A percentile compares a stretch with the other conserved stretches of the same genome.
Evolutionary conservation across 2,797 vertebrate genomes (phyloP).

Genomic region (Macropodus opercularis): DNA sequence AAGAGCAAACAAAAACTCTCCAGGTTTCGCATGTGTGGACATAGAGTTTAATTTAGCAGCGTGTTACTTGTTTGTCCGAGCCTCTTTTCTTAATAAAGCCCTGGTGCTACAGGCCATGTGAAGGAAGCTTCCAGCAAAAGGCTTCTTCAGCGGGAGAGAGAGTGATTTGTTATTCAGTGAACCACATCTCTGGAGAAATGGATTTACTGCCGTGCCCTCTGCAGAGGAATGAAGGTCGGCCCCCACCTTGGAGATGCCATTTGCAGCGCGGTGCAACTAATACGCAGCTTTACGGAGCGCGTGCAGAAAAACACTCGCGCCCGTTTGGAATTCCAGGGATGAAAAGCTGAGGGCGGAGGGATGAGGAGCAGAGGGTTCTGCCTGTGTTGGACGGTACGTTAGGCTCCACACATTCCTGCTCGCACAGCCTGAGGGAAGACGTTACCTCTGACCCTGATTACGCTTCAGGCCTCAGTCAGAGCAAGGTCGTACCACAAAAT

Average conservation of each 20-base stretch:
- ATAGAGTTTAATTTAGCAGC: constrained; percentile 24
- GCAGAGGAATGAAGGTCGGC: constrained; percentile 75
- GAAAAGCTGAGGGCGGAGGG: constrained; percentile 52
- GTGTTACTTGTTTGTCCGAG: constrained; percentile 53
- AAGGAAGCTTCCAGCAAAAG: constrained; percentile 60
- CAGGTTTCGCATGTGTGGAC: constrained; percentile 18
- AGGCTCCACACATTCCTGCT: constrained; percentile 27
- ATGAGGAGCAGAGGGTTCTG: constrained; percentile 48
- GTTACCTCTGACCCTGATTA: constrained; percentile 50
- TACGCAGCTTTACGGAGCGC: constrained; percentile 56
- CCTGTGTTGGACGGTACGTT: no score
- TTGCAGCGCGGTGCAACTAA: constrained; percentile 63
- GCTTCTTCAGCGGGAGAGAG: constrained; percentile 67
- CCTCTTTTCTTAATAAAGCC: constrained; percentile 53
- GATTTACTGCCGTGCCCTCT: constrained; percentile 80
- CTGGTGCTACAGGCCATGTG: constrained; percentile 45
- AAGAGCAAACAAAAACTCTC: constrained; percentile 16
- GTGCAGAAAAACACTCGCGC: constrained; percentile 58
- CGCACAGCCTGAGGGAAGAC: constrained; percentile 1
- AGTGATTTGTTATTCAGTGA: constrained; percentile 81
- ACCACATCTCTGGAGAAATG: constrained; percentile 79
- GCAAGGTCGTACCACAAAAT: constrained; percentile 23
- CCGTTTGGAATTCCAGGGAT: constrained; percentile 69
- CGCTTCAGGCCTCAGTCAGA: constrained; percentile 29
- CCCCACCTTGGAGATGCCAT: constrained; percentile 69